Evolutionary conservation across 2,113 vertebrate species (phyloP), one percentile per base, ranked within the genome.

Genomic region (Oryzias curvinotus): DNA sequence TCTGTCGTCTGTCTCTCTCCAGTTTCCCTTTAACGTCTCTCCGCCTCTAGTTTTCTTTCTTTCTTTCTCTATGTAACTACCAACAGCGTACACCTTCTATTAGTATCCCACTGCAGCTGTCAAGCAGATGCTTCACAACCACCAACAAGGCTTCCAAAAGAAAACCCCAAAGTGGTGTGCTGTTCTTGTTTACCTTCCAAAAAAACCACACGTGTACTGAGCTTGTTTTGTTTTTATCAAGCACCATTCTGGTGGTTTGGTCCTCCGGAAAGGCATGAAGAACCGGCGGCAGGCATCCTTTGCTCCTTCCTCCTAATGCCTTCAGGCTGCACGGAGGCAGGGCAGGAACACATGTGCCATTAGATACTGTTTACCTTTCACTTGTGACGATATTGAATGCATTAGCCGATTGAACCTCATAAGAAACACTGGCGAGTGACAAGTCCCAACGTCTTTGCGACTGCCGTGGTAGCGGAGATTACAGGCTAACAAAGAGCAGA

Each of bases 391-490:
- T 87, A 88, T 86, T 85, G 88, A 90, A 90, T 87, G 82, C 75
- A 92, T 90, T 90, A 90, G 80, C 84, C 65, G 58, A 87, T 71
- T 85, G 85, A 91, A 90, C 86, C 83, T 82, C 80, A 48, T 77
- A 76, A 80, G 82, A 88, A 88, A 88, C 82, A 87, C 80, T 69
- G 65, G 46, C 68, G 71, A 90, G 79, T 88, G 88, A 92, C 90
- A 89, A 86, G 83, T 68, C 80, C 78, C 78, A 76, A 80, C 86
- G 78, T 89, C 79, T 90, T 89, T 87, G 81, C 54, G 64, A 71
- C 76, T 85, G 83, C 79, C 84, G 79, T 78, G 89, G 87, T 78
- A 88, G 88, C 84, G 63, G 74, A 87, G 90, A 92, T 92, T 90
- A 92, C 71, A 81, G 79, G 63, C 79, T 49, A 90, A 90, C 85